phyloP scores from a whole-genome alignment of 2,113 vertebrate species.

The Thunnus thynnus region DNA sequence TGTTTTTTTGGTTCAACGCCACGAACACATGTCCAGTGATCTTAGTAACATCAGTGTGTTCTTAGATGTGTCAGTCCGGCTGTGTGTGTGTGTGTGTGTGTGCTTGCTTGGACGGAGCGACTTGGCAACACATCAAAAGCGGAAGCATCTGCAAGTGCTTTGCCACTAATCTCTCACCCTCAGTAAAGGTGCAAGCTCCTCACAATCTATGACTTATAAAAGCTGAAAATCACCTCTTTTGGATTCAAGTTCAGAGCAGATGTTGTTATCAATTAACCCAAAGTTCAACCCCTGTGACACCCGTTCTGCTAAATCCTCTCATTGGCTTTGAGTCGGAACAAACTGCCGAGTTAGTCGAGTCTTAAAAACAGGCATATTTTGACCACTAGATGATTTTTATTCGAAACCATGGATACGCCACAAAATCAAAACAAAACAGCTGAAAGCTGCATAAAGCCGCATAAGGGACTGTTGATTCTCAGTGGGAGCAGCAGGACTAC shows the following conservation, averaged over 20 bases:
- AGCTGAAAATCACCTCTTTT: not conserved
- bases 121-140: slow-evolving; percentile 10
- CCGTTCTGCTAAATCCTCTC: no score
- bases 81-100: not conserved
- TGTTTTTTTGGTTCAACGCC: not conserved
- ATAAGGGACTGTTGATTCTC: no score
- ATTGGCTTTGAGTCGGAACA: no score
- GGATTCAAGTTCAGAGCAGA: not conserved
- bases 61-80: not conserved
- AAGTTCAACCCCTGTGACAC: no score
- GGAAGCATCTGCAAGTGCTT: slow-evolving; percentile 7
- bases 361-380: no score
- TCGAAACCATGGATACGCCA: no score
- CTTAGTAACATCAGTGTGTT: not conserved
- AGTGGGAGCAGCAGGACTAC: no score
- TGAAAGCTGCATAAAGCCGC: no score
- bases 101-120: not conserved
- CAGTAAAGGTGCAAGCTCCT: not conserved
- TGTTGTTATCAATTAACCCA: no score
- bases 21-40: not conserved
- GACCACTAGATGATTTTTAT: no score
- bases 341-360: no score
- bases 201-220: not conserved
- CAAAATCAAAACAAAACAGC: no score
- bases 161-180: not conserved